Conservation (phyloP, 2,888 invertebrate genomes). For the Eupithecia insigniata region DNA sequence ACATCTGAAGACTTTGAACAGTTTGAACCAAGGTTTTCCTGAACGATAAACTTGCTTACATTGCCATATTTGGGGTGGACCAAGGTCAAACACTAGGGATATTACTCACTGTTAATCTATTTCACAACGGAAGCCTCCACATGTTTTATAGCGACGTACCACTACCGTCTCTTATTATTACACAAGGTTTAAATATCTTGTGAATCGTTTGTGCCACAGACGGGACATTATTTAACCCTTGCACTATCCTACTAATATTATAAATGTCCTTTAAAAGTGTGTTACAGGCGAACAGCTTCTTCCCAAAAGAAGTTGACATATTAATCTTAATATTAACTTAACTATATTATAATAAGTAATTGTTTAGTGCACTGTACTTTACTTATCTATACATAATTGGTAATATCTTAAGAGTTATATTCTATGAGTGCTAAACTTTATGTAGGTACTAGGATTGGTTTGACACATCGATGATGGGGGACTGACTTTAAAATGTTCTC, state of each 20-base stretch:
- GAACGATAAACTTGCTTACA: background rate
- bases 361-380: too few relatives aligned
- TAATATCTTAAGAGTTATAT: too few relatives aligned
- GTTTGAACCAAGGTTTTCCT: background rate
- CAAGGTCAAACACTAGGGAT: background rate
- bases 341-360: too few relatives aligned
- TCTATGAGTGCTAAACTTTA: too few relatives aligned
- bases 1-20: background rate
- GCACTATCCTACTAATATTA: too few relatives aligned
- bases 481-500: conserved; percentile 44
- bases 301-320: too few relatives aligned
- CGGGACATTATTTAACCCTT: background rate
- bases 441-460: too few relatives aligned
- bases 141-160: background rate
- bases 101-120: background rate
- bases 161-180: background rate
- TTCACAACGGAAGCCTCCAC: background rate
- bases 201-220: background rate
- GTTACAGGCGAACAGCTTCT: too few relatives aligned
- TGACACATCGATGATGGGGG: too few relatives aligned
- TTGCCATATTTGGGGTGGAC: background rate
- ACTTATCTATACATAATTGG: too few relatives aligned
- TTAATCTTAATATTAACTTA: too few relatives aligned
- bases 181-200: background rate
- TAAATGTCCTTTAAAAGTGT: too few relatives aligned